These are phyloP conservation scores for Neomonachus schauinslandi DNA, from an alignment of 2,113 vertebrate species.

Conservation along the genomic window DNA sequence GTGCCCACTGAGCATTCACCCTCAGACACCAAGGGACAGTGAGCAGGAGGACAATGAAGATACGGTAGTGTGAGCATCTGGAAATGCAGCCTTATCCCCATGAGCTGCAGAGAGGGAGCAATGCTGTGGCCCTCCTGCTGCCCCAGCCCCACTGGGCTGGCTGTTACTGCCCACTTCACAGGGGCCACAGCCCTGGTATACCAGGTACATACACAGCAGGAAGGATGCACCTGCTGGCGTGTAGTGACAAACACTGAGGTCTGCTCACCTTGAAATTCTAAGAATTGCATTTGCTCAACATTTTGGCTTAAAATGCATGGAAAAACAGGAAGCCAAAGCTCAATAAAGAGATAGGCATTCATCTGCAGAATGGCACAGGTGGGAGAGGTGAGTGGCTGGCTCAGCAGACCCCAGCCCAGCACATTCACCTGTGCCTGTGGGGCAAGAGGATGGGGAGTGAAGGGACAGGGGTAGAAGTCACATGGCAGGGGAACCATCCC, in stretches of 20 bases:
- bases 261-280: background rate
- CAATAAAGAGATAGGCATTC: background rate
- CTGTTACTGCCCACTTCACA: background rate
- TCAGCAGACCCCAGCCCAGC: background rate
- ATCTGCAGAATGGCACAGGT: background rate
- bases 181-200: background rate
- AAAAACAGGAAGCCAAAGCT: background rate
- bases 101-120: background rate
- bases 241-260: background rate
- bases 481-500: background rate
- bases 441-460: background rate
- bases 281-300: background rate
- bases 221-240: background rate
- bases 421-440: background rate
- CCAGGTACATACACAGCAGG: background rate
- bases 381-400: background rate
- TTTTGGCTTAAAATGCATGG: background rate
- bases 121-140: background rate
- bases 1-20: background rate
- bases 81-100: background rate
- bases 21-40: conserved; percentile 15
- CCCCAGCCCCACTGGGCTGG: background rate
- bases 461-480: background rate
- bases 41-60: background rate
- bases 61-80: background rate